These are phyloP conservation scores for Troilus luridus DNA, from an alignment of 2,888 invertebrate species.

Conservation along the genomic window DNA sequence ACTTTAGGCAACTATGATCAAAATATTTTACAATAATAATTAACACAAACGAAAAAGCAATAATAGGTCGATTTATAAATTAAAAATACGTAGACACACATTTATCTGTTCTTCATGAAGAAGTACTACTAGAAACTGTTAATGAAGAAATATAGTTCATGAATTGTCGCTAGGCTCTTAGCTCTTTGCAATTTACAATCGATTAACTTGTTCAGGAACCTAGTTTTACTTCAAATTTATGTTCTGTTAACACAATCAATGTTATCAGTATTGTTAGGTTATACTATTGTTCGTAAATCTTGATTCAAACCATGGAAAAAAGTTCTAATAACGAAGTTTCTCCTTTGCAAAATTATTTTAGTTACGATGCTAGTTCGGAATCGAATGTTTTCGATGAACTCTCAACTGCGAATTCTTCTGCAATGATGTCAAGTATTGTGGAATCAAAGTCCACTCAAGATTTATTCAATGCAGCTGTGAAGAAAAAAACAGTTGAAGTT, in stretches of 20 bases:
- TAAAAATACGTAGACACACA: too few species aligned
- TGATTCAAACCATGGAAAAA: neutral
- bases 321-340: slow-evolving; percentile 5
- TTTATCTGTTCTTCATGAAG: too few species aligned
- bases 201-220: neutral
- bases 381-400: slow-evolving; percentile 67
- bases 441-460: slow-evolving; percentile 66
- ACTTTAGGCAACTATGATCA: too few species aligned
- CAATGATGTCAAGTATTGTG: slow-evolving; percentile 67
- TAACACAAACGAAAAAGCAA: too few species aligned
- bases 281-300: neutral
- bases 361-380: neutral
- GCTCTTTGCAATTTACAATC: neutral
- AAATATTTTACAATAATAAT: too few species aligned
- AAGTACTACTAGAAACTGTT: neutral
- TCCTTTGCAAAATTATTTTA: slow-evolving; percentile 49
- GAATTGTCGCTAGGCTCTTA: neutral
- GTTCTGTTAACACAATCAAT: neutral
- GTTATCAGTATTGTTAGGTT: neutral
- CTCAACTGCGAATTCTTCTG: slow-evolving; percentile 65
- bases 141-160: neutral
- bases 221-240: slow-evolving; percentile 8
- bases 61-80: too few species aligned
- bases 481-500: neutral
- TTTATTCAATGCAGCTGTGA: slow-evolving; percentile 62